Conservation (phyloP, 2,113 vertebrate genomes). For the Ptilorrhoa leucosticta region DNA sequence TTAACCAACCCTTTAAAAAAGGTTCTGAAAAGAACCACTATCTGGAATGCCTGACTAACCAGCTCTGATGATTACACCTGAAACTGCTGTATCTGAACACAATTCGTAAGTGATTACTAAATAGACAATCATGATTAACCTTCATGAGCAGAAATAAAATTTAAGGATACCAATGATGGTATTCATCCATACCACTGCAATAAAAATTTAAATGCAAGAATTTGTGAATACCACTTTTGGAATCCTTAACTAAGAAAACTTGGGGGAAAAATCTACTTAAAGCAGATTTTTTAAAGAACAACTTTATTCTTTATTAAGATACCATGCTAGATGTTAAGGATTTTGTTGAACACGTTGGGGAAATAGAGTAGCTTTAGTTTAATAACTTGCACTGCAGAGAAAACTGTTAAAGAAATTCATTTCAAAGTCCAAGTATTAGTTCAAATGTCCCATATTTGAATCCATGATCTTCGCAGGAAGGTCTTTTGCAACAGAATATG, state of each 20-base stretch:
- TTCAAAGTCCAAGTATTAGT: slow-evolving; percentile 87
- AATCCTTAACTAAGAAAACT: slow-evolving; percentile 75
- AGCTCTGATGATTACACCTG: slow-evolving; percentile 99
- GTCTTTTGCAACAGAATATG: slow-evolving; percentile 88
- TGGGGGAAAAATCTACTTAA: slow-evolving; percentile 81
- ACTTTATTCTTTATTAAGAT: slow-evolving; percentile 83
- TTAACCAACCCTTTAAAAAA: slow-evolving; percentile 97
- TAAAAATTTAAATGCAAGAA: slow-evolving; percentile 78
- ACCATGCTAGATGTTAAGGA: slow-evolving; percentile 84
- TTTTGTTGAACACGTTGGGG: slow-evolving; percentile 81
- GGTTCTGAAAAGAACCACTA: slow-evolving; percentile 99
- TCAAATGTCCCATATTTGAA: slow-evolving; percentile 84
- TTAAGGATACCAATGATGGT: slow-evolving; percentile 79
- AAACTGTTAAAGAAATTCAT: slow-evolving; percentile 88
- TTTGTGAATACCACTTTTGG: slow-evolving; percentile 78
- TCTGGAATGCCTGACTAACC: slow-evolving; percentile 99
- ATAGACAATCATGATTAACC: slow-evolving; percentile 95
- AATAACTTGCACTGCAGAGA: slow-evolving; percentile 88
- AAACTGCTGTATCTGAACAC: slow-evolving; percentile 96
- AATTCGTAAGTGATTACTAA: slow-evolving; percentile 87
- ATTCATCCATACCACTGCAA: slow-evolving; percentile 77
- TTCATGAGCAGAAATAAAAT: slow-evolving; percentile 83
- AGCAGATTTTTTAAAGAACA: slow-evolving; percentile 78
- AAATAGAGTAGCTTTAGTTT: slow-evolving; percentile 85
- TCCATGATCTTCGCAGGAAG: slow-evolving; percentile 85